A percentile compares a stretch with the other conserved stretches of the same genome.
Conservation (phyloP, 2,797 vertebrate species). For the Coendou prehensilis region DNA sequence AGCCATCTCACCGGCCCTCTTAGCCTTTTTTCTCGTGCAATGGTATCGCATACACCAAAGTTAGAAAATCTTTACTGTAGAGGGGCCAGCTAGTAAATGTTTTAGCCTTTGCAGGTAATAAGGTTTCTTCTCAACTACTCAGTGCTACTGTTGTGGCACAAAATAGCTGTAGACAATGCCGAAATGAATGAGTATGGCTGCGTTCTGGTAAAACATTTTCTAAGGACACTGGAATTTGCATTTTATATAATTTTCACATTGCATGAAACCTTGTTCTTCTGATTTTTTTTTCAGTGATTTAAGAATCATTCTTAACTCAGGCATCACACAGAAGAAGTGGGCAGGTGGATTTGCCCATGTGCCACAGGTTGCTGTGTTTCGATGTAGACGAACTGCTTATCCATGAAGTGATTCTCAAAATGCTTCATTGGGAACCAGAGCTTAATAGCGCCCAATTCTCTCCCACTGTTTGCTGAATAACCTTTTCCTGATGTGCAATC, state of each 20-base stretch:
- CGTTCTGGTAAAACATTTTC: constrained; percentile 48
- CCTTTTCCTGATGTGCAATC: background rate
- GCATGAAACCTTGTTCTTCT: background rate
- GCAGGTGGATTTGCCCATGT: background rate
- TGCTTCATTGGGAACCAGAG: background rate
- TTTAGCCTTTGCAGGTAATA: background rate
- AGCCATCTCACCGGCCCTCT: too few species aligned
- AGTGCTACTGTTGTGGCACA: background rate
- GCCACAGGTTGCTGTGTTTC: background rate
- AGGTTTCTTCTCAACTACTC: background rate
- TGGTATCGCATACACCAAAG: background rate
- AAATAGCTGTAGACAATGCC: background rate
- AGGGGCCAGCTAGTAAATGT: background rate
- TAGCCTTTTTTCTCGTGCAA: background rate
- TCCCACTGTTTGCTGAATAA: background rate
- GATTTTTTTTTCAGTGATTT: constrained; percentile 31
- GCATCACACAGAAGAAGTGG: background rate
- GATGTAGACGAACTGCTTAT: background rate
- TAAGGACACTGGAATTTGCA: background rate
- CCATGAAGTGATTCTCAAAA: constrained; percentile 34
- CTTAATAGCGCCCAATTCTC: background rate
- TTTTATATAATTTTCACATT: constrained; percentile 44
- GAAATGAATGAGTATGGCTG: background rate
- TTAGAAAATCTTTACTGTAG: background rate
- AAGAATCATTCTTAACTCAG: constrained; percentile 10